Percentiles rank a stretch among this genome's conserved stretches.
Evolutionary conservation across 2,888 invertebrate genomes (phyloP).

Genomic region (Panzeria rudis): DNA sequence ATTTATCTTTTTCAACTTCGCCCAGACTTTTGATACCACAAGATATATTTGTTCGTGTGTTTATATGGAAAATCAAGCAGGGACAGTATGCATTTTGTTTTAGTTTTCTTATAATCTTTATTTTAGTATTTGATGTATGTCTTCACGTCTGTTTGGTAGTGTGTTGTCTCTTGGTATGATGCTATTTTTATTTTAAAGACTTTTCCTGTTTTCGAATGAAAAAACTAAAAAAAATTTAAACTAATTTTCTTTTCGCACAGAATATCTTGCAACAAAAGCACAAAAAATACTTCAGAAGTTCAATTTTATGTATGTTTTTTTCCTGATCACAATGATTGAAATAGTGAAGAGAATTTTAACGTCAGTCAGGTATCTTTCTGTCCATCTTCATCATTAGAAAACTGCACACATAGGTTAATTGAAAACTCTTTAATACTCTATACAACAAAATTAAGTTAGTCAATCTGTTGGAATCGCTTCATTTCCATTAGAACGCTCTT

Average conservation of each 20-base stretch:
- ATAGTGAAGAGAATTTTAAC: constrained; percentile 50
- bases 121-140: constrained; percentile 31
- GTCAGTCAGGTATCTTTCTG: constrained; percentile 60
- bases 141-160: not conserved
- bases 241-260: constrained; percentile 60
- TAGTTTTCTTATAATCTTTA: constrained; percentile 32
- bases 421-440: constrained; percentile 16
- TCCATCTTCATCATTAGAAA: constrained; percentile 23
- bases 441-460: not conserved
- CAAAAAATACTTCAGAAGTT: constrained; percentile 30
- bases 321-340: constrained; percentile 45
- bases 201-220: constrained; percentile 71
- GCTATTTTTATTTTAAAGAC: constrained; percentile 65
- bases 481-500: no score
- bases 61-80: not conserved
- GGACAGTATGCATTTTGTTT: constrained; percentile 45
- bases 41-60: constrained; percentile 13
- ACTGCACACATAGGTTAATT: constrained; percentile 15
- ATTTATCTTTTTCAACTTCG: constrained; percentile 40
- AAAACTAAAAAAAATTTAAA: constrained; percentile 27
- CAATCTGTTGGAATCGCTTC: not conserved
- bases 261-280: constrained; percentile 1
- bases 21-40: constrained; percentile 23
- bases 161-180: constrained; percentile 1
- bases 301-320: not conserved